Base-by-base conservation (phyloP, 2,888 invertebrate genomes). In the Germaria angustata region DNA sequence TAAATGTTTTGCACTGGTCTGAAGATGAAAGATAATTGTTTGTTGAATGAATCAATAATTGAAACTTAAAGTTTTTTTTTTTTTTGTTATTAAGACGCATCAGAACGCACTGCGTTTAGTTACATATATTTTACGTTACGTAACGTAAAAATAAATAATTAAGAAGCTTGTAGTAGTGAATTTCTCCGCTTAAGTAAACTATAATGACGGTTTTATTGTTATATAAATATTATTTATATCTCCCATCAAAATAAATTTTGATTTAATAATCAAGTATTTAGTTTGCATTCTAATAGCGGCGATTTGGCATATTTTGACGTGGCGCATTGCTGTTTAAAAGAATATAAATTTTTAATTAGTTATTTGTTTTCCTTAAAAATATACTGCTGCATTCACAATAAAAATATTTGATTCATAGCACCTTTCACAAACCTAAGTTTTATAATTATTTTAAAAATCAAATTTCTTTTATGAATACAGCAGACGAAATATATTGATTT, bases 231-330 rank as follows among this genome's bases (percentile, higher is more conserved):
- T 32, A 24, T 51, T 41, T 82, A 13, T 68, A 13, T 68, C 46
- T 68, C 46, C 49, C 36, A 59, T 44, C 49, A 49, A 71, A 32
- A 55, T 34, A 68, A 53, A 57, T 49, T 57, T 55, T 28, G 28
- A 17, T 53, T 73, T 59, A 51, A 44, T 53, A 55, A 66, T 66
- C 41, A 59, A 57, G 11, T 75, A 17, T 81, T 59, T 66, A 34
- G 22, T 55, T 55, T 20, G 69, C 72, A 66, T 78, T 84, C 88
- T 87, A 90, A 88, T 89, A 90, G 86, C 90, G 89, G 86, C 90
- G 88, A 87, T 90, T 90, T 76, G 87, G 86, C 90, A 87, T 87
- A 87, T 89, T 88, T 85, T 87, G 88, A 84, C 88, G 88, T 76
- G 89, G 88, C 77, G 88, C 89, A 87, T 88, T 91, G 86, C 90